Conservation (phyloP, 2,888 invertebrate genomes). For the Incurvaria masculella region DNA sequence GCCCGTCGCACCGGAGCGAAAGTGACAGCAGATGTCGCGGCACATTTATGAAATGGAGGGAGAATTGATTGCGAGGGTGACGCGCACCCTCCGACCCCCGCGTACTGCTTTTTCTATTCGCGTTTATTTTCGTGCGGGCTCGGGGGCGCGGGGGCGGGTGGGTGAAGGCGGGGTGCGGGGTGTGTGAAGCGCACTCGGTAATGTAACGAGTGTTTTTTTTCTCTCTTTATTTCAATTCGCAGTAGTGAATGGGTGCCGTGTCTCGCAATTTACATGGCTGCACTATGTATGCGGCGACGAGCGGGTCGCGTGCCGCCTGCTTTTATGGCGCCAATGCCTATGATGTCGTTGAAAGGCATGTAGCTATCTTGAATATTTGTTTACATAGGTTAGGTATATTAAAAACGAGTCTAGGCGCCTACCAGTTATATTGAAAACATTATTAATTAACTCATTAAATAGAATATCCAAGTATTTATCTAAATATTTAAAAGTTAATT, state of each 20-base stretch:
- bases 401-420: no score
- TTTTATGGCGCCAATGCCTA: no score
- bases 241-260: constrained; percentile 45
- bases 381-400: no score
- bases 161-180: not conserved
- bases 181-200: not conserved
- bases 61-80: constrained; percentile 49
- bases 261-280: constrained; percentile 45
- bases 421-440: no score
- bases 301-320: not conserved
- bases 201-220: constrained; percentile 26
- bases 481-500: no score
- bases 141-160: not conserved
- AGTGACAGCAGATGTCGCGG: constrained; percentile 18
- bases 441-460: no score
- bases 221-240: constrained; percentile 51
- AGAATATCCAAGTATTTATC: no score
- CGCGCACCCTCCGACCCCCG: constrained; percentile 29
- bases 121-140: not conserved
- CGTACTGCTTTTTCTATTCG: constrained; percentile 24
- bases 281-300: not conserved
- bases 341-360: no score
- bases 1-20: constrained; percentile 18
- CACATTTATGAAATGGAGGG: constrained; percentile 37
- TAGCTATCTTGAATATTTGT: no score